These are phyloP conservation scores for Drosophila borealis DNA, from an alignment of 2,888 invertebrate species.

Conservation along the genomic window DNA sequence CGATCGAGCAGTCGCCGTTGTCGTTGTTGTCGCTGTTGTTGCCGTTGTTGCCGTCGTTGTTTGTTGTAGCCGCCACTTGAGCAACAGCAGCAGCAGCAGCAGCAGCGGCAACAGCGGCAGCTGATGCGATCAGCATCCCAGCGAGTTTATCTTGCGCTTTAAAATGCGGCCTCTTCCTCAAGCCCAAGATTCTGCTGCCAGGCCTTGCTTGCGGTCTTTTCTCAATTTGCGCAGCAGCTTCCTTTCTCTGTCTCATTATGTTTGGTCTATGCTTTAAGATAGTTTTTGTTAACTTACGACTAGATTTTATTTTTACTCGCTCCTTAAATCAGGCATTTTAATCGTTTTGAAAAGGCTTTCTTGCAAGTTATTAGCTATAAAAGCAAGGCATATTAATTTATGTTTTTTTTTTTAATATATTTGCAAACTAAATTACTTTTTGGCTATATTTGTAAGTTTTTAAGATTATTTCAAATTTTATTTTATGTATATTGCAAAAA, in stretches of 20 bases:
- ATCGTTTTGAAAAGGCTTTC: background rate
- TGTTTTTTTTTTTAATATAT: background rate
- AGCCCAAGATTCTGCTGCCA: conserved; percentile 9
- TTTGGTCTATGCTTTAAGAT: conserved; percentile 1
- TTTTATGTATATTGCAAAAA: too few relatives aligned
- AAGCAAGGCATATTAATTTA: background rate
- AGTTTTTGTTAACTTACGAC: too few relatives aligned
- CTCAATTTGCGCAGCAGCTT: conserved; percentile 20
- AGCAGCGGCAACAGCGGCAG: conserved; percentile 23
- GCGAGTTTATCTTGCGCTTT: conserved; percentile 72
- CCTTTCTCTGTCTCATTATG: conserved; percentile 36
- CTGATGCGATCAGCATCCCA: conserved; percentile 66
- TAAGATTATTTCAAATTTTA: too few relatives aligned
- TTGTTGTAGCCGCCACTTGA: conserved; percentile 74
- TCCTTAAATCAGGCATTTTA: background rate
- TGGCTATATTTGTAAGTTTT: too few relatives aligned
- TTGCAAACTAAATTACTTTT: too few relatives aligned
- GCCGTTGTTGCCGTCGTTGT: conserved; percentile 45
- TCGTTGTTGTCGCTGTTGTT: conserved; percentile 18
- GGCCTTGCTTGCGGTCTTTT: background rate
- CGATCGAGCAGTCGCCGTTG: conserved; percentile 40
- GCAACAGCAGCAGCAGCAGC: conserved; percentile 29
- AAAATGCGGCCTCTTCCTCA: conserved; percentile 48
- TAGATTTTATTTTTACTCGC: background rate
- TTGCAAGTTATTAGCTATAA: background rate